These are phyloP conservation scores for Triplophysa rosa DNA, from an alignment of 2,113 vertebrate genomes.

Conservation along the genomic window DNA sequence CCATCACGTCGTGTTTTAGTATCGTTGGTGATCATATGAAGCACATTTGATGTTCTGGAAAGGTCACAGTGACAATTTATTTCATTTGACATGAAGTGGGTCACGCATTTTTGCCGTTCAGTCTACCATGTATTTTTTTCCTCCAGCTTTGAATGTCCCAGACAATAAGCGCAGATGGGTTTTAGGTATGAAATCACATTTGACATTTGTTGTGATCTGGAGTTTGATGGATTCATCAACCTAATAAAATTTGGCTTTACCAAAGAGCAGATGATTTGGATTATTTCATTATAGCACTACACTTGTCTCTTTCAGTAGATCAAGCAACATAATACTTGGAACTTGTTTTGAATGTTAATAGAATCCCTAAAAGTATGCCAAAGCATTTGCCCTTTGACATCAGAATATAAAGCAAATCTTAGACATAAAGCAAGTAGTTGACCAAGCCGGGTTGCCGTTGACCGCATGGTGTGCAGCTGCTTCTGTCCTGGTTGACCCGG, in stretches of 20 bases:
- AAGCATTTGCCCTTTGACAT: slow-evolving; percentile 22
- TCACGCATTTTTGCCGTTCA: slow-evolving; percentile 18
- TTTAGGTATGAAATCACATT: neutral
- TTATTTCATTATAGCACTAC: neutral
- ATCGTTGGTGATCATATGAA: neutral
- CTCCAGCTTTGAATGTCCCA: neutral
- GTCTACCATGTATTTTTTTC: neutral
- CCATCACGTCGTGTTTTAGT: neutral
- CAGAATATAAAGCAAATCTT: neutral
- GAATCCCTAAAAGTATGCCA: neutral
- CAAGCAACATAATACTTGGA: neutral
- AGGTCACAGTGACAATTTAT: neutral
- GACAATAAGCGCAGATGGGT: neutral
- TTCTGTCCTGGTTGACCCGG: slow-evolving; percentile 29
- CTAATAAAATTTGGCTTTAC: neutral
- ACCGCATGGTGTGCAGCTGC: slow-evolving; percentile 12
- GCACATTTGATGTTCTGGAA: neutral
- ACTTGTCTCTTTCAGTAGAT: neutral
- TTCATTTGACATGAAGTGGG: slow-evolving; percentile 5
- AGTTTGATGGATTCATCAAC: neutral
- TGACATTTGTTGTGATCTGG: neutral
- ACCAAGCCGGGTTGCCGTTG: neutral
- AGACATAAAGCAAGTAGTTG: neutral
- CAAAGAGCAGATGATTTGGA: neutral
- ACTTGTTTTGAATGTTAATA: neutral